Evolutionary conservation across 2,797 vertebrate genomes (phyloP).

Genomic region (Poecilia gillii): DNA sequence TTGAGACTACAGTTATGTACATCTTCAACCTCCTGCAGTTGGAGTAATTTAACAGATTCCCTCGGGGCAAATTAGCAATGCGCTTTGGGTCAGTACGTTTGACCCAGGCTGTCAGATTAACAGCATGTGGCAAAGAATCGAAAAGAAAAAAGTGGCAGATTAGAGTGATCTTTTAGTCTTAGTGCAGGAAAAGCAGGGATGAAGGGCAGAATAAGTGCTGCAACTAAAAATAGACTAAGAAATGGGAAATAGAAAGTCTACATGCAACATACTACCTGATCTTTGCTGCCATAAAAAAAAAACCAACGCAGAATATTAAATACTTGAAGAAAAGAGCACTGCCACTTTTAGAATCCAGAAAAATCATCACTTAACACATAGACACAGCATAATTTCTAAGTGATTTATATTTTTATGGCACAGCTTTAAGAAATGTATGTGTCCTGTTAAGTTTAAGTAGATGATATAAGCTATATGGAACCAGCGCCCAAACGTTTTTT

Average conservation of each 20-base stretch:
- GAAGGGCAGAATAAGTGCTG: background rate
- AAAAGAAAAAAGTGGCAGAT: slow-evolving; percentile 46
- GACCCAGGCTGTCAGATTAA: slow-evolving; percentile 68
- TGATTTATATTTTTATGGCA: background rate
- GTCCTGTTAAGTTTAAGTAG: background rate
- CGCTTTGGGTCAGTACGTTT: slow-evolving; percentile 56
- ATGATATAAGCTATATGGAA: background rate
- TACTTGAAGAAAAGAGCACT: background rate
- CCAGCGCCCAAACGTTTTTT: background rate
- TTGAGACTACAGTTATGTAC: slow-evolving; percentile 54
- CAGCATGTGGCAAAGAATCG: slow-evolving; percentile 63
- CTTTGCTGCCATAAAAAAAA: background rate
- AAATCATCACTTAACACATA: background rate
- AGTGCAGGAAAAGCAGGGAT: background rate
- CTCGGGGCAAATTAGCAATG: slow-evolving; percentile 65
- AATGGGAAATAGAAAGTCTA: background rate
- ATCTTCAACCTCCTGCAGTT: slow-evolving; percentile 60
- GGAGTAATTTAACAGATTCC: slow-evolving; percentile 69
- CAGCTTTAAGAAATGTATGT: background rate
- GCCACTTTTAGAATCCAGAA: background rate
- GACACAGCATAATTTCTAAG: background rate
- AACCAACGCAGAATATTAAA: background rate
- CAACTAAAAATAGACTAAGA: background rate
- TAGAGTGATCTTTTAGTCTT: slow-evolving; percentile 62
- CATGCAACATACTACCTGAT: slow-evolving; percentile 17